phyloP scores from a whole-genome alignment of 1,140 invertebrate genomes.

The Sitobion miscanthi region DNA sequence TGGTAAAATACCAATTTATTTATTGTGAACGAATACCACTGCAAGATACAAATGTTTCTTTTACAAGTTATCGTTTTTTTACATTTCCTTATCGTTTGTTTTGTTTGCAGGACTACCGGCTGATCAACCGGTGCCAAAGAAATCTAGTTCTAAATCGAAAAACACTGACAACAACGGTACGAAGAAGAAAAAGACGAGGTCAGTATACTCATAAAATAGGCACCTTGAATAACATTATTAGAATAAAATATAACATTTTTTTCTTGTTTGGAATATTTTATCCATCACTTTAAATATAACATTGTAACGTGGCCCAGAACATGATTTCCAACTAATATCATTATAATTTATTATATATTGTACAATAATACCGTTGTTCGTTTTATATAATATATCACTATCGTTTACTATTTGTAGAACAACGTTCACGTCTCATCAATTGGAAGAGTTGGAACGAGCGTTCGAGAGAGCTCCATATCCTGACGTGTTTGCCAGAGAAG shows the following conservation, averaged over 20 bases:
- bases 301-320: background rate
- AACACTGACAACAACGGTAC: slow-evolving; percentile 80
- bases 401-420: slow-evolving; percentile 70
- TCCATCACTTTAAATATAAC: background rate
- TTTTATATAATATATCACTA: background rate
- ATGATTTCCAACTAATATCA: background rate
- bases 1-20: background rate
- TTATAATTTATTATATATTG: background rate
- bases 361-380: background rate
- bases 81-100: background rate
- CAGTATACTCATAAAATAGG: slow-evolving; percentile 57
- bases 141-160: slow-evolving; percentile 64
- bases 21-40: background rate
- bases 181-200: slow-evolving; percentile 95
- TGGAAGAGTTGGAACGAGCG: slow-evolving; percentile 92
- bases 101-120: background rate
- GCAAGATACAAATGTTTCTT: background rate
- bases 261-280: background rate
- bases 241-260: background rate
- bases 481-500: slow-evolving; percentile 94
- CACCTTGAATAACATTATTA: background rate
- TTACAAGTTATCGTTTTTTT: background rate
- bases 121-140: slow-evolving; percentile 41
- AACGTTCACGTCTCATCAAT: slow-evolving; percentile 94
- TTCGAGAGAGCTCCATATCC: slow-evolving; percentile 96